phyloP scores from a whole-genome alignment of 35 echinoderm and acorn worm genomes.

The Acanthaster planci region DNA sequence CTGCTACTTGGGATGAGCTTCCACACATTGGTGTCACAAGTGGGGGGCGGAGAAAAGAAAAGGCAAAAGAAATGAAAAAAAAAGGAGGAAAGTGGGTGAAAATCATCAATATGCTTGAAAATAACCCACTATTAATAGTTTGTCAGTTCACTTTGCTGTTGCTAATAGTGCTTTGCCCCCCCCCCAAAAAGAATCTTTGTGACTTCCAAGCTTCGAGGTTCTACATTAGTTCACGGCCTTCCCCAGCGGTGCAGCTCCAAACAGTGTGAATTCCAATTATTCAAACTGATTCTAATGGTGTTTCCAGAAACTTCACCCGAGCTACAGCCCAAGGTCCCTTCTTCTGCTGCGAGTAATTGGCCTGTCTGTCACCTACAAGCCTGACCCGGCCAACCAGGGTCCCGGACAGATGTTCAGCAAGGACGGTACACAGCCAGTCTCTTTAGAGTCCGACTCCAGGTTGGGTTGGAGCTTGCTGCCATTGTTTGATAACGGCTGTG shows the following conservation, averaged over 20 bases:
- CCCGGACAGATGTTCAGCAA: conserved; percentile 33
- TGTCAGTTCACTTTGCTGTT: too few species aligned
- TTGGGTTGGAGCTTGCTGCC: conserved; percentile 70
- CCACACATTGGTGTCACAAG: too few species aligned
- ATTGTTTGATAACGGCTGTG: conserved; percentile 50
- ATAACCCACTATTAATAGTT: too few species aligned
- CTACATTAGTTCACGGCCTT: too few species aligned
- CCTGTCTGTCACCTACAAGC: conserved; percentile 32
- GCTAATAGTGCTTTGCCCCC: not conserved
- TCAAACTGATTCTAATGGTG: not conserved
- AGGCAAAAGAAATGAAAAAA: too few species aligned
- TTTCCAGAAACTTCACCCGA: conserved; percentile 51
- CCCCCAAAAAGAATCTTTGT: not conserved
- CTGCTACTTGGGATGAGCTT: too few species aligned
- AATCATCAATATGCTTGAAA: too few species aligned
- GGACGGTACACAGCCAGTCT: conserved; percentile 21
- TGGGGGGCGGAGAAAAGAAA: too few species aligned
- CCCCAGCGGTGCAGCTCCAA: too few species aligned
- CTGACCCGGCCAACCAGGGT: conserved; percentile 26
- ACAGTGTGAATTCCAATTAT: too few species aligned
- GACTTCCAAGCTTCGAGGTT: not conserved
- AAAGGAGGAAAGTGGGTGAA: too few species aligned
- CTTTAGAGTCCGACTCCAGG: conserved; percentile 35
- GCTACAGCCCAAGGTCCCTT: conserved; percentile 35
- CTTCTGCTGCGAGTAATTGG: conserved; percentile 46